Base-by-base conservation (phyloP, 2,888 invertebrate species). In the Drosophila emarginata region DNA sequence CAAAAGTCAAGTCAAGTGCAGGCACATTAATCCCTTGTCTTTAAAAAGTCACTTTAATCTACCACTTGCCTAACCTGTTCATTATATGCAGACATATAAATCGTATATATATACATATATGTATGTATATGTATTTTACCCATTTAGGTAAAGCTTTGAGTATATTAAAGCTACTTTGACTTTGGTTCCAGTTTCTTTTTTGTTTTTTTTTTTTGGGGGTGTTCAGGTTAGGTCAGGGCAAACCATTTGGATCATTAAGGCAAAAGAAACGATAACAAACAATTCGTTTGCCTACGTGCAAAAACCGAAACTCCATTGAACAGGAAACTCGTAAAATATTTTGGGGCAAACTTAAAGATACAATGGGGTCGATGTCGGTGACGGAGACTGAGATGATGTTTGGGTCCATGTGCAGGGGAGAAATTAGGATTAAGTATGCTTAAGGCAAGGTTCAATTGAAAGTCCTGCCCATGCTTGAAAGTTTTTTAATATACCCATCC, bases 261-360 rank as follows among this genome's bases (percentile, higher is more conserved):
- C 32, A 18, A 9, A 28, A 45, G 45, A 11, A 45, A 21, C 45
- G 45, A 45, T 45, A 45, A 21, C 45, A 45, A 45, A 45, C 45
- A 45, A 21, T 56, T 21, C 12, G 56, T 15, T 56, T 36, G 56
- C 32, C 32, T 54, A 15, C 80, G 84, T 76, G 77, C 85, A 79
- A 75, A 45, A 45, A 45, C 45, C 21, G 45, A 45, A 45, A 45
- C 79, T 82, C 75, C 86, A 82, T 85, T 85, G 79, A 85, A 82
- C 80, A 80, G 86, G 82, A 80, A 80, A 77, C 82, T 85, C 86
- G 75, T 85, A 85, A 85, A 85, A 75, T 36, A 37, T 57, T 45
- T 15, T 9, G 21, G 45, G 57, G 62, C 54, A 39, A 63, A 72
- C 68, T 67, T 60, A 39, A 74, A 67, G 77, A 74, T 64, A 79